Evolutionary conservation across 2,797 vertebrate genomes (phyloP).

Genomic region (Antrozous pallidus): DNA sequence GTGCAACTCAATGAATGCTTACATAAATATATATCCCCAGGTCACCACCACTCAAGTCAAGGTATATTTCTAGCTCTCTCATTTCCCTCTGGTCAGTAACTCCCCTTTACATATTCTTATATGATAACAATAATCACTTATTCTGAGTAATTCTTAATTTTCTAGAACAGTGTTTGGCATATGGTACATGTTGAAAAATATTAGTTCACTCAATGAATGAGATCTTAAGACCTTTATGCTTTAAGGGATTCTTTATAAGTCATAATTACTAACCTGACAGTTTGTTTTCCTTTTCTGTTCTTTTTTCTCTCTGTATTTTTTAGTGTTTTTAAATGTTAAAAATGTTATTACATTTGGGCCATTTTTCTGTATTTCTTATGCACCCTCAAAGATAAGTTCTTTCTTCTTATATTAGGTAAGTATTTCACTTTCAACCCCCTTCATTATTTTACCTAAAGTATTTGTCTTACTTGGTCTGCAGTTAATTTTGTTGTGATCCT

Average conservation of each 20-base stretch:
- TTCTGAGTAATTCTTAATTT: not conserved
- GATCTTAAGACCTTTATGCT: not conserved
- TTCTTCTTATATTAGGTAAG: not conserved
- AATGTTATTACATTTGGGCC: not conserved
- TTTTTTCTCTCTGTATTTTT: not conserved
- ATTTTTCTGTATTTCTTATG: slow-evolving; percentile 5
- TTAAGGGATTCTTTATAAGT: not conserved
- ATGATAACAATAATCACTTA: not conserved
- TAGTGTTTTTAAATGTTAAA: not conserved
- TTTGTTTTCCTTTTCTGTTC: not conserved
- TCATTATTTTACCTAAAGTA: not conserved
- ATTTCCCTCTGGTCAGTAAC: not conserved
- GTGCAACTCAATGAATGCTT: not conserved
- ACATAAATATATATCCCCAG: not conserved
- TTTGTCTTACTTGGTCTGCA: not conserved
- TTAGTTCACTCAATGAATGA: not conserved
- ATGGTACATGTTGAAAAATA: not conserved
- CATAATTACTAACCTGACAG: not conserved
- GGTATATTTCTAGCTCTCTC: not conserved
- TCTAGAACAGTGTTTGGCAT: not conserved
- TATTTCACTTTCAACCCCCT: not conserved
- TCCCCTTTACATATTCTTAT: not conserved
- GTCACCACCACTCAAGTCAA: not conserved
- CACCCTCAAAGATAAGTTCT: not conserved
- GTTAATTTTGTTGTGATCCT: not conserved